A percentile compares a stretch with the other conserved stretches of the same genome.
Conservation (phyloP, 2,797 vertebrate species). For the Carapus acus region DNA sequence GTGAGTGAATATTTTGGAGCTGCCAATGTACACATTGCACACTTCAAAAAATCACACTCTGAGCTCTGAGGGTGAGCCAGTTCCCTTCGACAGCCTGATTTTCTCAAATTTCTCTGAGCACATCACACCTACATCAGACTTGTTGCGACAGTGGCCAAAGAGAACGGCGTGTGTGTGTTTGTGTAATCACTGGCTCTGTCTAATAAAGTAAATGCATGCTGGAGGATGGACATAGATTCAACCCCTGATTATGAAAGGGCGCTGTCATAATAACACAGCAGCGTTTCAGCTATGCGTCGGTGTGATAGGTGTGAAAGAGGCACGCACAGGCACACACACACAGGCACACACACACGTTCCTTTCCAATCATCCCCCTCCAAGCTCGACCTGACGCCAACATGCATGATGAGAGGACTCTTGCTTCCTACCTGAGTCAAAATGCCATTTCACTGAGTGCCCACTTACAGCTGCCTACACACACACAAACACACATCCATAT, state of each 20-base stretch:
- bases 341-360: conserved; percentile 10
- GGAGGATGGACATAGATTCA: conserved; percentile 14
- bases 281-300: conserved; percentile 41
- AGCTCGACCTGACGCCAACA: conserved; percentile 57
- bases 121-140: no score
- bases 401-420: conserved; percentile 48
- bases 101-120: no score
- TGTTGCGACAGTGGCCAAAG: neutral
- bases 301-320: conserved; percentile 50
- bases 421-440: conserved; percentile 62
- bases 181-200: neutral
- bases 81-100: no score
- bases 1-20: no score
- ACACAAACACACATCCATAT: no score
- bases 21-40: no score
- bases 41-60: no score
- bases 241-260: conserved; percentile 22
- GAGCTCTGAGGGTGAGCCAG: no score
- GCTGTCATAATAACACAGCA: conserved; percentile 32
- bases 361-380: conserved; percentile 27
- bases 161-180: neutral
- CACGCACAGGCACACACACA: conserved; percentile 6
- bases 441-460: conserved; percentile 57
- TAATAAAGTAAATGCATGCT: neutral
- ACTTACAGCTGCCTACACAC: conserved; percentile 60